Base-by-base conservation (phyloP, 2,888 invertebrate genomes). In the Elmis aenea region DNA sequence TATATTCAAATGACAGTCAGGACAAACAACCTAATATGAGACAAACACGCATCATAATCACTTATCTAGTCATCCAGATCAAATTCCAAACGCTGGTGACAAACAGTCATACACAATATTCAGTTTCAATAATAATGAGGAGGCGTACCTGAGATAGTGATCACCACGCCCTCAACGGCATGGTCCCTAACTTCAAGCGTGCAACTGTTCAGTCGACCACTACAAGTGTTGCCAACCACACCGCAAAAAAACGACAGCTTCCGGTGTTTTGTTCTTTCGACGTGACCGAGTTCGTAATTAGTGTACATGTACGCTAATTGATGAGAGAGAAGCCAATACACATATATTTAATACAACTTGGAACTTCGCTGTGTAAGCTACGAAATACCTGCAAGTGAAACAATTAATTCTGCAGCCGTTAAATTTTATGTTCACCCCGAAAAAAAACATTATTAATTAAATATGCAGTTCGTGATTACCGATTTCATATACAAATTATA, bases 121-220 rank as follows among this genome's bases (percentile, higher is more conserved):
- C 40, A 45, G 46, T 49, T 49, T 48, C 42, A 42, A 48, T 51
- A 46, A 49, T 48, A 48, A 51, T 45, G 50, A 39, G 45, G 40
- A 44, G 50, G 51, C 44, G 46, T 38, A 32, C 22, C 42, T 33
- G 30, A 41, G 49, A 49, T 47, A 38, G 39, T 34, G 40, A 51
- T 51, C 51, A 43, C 51, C 37, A 40, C 53, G 51, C 53, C 53
- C 40, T 38, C 42, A 41, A 37, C 47, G 50, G 48, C 45, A 52
- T 50, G 51, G 50, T 51, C 42, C 45, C 39, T 31, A 29, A 27
- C 22, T 29, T 32, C 38, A 31, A 45, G 22, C 48, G 37, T 35
- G 42, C 38, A 40, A 42, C 35, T 38, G 36, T 38, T 48, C 48
- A 48, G 48, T 48, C 45, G 40, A 42, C 43, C 42, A 39, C 40